Evolutionary conservation across 2,888 invertebrate species (phyloP).

Genomic region (Lamproptera curius): DNA sequence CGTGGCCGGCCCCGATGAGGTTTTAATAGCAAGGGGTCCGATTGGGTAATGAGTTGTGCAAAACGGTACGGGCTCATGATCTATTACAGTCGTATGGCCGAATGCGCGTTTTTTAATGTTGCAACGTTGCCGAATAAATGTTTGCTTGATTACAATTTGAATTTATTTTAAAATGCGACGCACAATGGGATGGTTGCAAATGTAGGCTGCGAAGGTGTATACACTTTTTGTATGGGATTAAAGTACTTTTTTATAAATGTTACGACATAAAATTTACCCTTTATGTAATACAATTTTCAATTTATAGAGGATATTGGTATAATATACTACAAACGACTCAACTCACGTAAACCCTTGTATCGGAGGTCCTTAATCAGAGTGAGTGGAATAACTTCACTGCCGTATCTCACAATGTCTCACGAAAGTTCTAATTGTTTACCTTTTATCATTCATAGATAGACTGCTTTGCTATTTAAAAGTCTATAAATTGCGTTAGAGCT

Average conservation of each 20-base stretch:
- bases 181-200: too few relatives aligned
- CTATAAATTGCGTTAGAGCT: too few relatives aligned
- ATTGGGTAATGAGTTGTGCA: neutral
- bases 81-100: neutral
- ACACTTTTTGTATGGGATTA: too few relatives aligned
- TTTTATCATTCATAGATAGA: too few relatives aligned
- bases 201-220: too few relatives aligned
- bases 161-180: neutral
- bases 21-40: slow-evolving; percentile 35
- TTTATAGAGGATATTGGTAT: neutral
- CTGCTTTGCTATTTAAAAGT: too few relatives aligned
- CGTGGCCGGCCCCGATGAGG: slow-evolving; percentile 47
- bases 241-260: too few relatives aligned
- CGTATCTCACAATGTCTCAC: too few relatives aligned
- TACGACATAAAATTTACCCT: too few relatives aligned
- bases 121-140: neutral
- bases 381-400: too few relatives aligned
- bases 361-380: too few relatives aligned
- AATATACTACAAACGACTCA: neutral
- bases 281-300: neutral
- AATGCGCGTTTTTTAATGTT: neutral
- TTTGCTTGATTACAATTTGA: neutral
- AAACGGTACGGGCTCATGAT: neutral
- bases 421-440: too few relatives aligned
- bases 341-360: neutral